These are phyloP conservation scores for Equus quagga DNA, from an alignment of 2,113 vertebrate genomes.

Conservation along the genomic window DNA sequence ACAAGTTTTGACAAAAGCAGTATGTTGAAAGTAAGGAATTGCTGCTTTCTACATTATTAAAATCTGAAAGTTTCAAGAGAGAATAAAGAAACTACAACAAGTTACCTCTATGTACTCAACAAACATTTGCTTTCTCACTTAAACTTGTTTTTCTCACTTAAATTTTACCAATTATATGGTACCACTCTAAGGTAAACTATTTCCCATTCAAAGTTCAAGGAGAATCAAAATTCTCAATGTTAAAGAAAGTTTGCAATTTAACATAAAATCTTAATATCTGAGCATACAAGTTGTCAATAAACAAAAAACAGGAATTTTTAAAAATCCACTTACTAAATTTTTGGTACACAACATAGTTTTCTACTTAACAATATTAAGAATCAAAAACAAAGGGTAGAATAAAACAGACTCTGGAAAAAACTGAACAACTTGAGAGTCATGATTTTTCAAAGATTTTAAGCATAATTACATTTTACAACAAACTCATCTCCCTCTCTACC, in stretches of 20 bases:
- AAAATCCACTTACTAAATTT: not conserved
- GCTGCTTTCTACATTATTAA: not conserved
- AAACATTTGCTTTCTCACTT: not conserved
- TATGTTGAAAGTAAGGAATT: not conserved
- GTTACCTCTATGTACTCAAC: not conserved
- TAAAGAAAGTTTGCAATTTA: not conserved
- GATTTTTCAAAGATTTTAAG: slow-evolving; percentile 2
- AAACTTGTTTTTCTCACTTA: not conserved
- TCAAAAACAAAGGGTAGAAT: not conserved
- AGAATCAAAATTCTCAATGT: slow-evolving; percentile 14
- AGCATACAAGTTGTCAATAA: not conserved
- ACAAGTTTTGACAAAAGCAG: not conserved
- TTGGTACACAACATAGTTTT: not conserved
- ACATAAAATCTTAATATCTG: slow-evolving; percentile 24
- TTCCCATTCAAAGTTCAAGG: slow-evolving; percentile 38
- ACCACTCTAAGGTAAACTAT: not conserved
- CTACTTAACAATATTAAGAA: not conserved
- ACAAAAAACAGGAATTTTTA: slow-evolving; percentile 42
- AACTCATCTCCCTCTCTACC: not conserved
- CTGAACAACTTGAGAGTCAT: not conserved
- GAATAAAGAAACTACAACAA: not conserved
- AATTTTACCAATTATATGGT: not conserved
- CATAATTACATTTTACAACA: not conserved
- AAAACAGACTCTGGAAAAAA: not conserved
- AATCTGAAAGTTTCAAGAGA: slow-evolving; percentile 19